Base-by-base conservation (phyloP, 2,888 invertebrate genomes). In the Podotricha telesiphe region DNA sequence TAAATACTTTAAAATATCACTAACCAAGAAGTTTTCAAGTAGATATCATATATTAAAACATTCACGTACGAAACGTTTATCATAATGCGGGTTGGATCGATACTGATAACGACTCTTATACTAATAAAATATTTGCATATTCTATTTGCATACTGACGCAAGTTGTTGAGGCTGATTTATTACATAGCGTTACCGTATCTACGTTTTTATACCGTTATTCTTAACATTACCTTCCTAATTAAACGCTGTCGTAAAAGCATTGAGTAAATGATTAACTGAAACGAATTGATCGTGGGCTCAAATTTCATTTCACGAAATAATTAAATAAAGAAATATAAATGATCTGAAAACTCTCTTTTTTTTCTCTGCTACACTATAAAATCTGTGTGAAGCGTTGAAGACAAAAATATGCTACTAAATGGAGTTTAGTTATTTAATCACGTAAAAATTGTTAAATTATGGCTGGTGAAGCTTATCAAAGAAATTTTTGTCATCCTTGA, bases 71-170 rank as follows among this genome's bases (percentile, higher is more conserved):
- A 34, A 55, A 55, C 34, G 34, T 11, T 34, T 59, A 22, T 22
- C 59, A n/a, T 59, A 59, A 59, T 59, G 45, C 59, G 59, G 59
- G 59, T 59, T 37, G 59, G 51, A 50, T 51, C 63, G 63, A 64
- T 64, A 51, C 34, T 15, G 48, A 64, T 51, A 63, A 37, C 20
- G 20, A 63, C 19, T 64, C 20, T 20, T 64, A n/a, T n/a, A 11
- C n/a, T 37, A 51, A 64, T 51, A 40, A 37, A 34, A 51, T 20
- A 51, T 64, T 64, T 51, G 45, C 59, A 59, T 59, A 59, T 59
- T 42, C 59, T 55, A 34, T 55, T 55, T 55, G 11, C 34, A 55
- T 19, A 55, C 34, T 55, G 55, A 55, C 55, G 55, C 34, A 55
- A 37, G 55, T 34, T 17, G 17, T 34, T 55, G 11, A 6, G 17